Conservation (phyloP, 2,113 vertebrate species). For the Gymnocephalus cernua region DNA sequence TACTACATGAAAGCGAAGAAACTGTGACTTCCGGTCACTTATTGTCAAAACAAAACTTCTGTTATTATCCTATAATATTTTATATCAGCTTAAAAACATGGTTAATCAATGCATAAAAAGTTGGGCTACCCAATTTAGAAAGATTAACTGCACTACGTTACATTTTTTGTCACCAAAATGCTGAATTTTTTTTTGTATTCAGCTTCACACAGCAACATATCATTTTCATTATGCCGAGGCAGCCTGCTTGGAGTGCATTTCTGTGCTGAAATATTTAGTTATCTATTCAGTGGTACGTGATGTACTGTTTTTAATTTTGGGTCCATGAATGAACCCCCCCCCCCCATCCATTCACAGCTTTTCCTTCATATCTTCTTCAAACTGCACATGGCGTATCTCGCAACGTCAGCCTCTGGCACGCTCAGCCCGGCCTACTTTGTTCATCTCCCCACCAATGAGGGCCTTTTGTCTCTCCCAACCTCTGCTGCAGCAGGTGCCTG, state of each 20-base stretch:
- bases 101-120: neutral
- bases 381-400: conserved; percentile 78
- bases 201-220: neutral
- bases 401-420: conserved; percentile 61
- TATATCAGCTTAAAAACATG: neutral
- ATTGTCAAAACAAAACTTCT: too few relatives aligned
- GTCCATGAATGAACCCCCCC: conserved; percentile 63
- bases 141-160: neutral
- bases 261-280: neutral
- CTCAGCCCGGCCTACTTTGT: conserved; percentile 57
- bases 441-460: conserved; percentile 61
- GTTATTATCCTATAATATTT: conserved; percentile 5
- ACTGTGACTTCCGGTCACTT: neutral
- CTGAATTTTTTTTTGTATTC: too few relatives aligned
- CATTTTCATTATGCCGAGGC: neutral
- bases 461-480: conserved; percentile 16
- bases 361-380: conserved; percentile 73
- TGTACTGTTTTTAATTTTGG: conserved; percentile 69
- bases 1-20: neutral
- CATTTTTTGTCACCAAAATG: too few relatives aligned
- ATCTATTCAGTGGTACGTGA: conserved; percentile 35
- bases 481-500: conserved; percentile 54
- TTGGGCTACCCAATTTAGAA: neutral
- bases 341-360: conserved; percentile 60
- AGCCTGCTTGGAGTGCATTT: neutral